These are phyloP conservation scores for Catharus minimus DNA, from an alignment of 2,113 vertebrate species.

Conservation along the genomic window DNA sequence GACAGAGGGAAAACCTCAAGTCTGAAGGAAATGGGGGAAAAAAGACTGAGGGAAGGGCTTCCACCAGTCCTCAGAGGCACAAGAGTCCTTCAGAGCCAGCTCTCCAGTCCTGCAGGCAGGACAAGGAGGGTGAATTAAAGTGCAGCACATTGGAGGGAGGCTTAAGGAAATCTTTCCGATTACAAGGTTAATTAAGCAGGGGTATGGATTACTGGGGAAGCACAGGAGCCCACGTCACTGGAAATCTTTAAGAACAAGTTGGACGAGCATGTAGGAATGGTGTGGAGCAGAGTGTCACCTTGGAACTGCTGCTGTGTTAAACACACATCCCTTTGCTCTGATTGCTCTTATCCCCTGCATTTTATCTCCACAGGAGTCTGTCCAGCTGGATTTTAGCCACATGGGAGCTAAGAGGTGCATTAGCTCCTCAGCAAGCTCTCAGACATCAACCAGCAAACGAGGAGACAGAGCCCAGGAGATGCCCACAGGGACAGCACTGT, in stretches of 20 bases:
- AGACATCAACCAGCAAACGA: background rate
- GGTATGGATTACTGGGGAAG: background rate
- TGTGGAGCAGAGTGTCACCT: background rate
- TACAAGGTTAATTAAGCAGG: conserved; percentile 18
- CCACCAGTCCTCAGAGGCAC: background rate
- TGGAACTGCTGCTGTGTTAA: background rate
- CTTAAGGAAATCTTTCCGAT: background rate
- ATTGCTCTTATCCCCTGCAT: background rate
- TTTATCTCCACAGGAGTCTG: background rate
- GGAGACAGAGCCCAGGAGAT: background rate
- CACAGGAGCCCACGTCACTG: background rate
- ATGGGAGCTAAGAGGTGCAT: background rate
- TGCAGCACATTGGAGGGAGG: background rate
- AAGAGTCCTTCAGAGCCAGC: background rate
- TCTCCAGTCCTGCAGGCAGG: background rate
- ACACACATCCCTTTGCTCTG: background rate
- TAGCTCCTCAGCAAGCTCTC: background rate
- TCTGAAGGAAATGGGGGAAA: background rate
- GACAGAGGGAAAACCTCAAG: background rate
- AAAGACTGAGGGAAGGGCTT: background rate
- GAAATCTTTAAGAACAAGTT: conserved; percentile 16
- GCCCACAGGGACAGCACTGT: background rate
- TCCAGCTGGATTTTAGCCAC: conserved; percentile 4
- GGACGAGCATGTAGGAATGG: background rate
- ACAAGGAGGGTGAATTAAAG: background rate